phyloP scores from a whole-genome alignment of 2,113 vertebrate species.

The Condylura cristata region DNA sequence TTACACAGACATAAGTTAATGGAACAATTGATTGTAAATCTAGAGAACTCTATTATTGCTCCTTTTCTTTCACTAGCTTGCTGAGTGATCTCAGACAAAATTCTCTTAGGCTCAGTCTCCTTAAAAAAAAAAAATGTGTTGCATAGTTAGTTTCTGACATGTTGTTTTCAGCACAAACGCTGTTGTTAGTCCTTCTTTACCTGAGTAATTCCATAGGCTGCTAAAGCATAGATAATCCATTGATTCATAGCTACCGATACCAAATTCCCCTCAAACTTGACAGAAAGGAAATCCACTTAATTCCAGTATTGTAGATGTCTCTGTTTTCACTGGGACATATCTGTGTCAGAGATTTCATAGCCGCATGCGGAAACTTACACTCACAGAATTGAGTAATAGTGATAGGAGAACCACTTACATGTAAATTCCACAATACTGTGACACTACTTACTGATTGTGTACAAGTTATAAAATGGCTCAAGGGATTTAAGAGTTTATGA shows the following conservation, averaged over 20 bases:
- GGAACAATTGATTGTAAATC: neutral
- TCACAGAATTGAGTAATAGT: neutral
- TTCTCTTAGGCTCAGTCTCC: neutral
- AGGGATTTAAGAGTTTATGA: conserved; percentile 9
- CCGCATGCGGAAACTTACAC: neutral
- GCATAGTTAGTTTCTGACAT: neutral
- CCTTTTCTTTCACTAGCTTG: neutral
- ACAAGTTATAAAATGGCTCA: neutral
- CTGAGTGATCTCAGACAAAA: neutral
- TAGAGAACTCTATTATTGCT: neutral
- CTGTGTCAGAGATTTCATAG: neutral
- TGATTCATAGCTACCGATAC: neutral
- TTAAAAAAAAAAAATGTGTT: neutral
- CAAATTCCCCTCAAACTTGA: neutral
- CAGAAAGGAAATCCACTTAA: neutral
- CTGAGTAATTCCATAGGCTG: neutral
- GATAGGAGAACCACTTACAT: neutral
- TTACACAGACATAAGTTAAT: neutral
- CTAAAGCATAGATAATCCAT: neutral
- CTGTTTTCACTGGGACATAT: neutral
- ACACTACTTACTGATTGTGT: neutral
- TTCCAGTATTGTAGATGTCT: neutral
- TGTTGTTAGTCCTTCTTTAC: neutral
- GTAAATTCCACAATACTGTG: neutral
- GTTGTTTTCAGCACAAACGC: neutral